These are phyloP conservation scores for Ips typographus DNA, from an alignment of 1,140 invertebrate genomes.

Conservation along the genomic window DNA sequence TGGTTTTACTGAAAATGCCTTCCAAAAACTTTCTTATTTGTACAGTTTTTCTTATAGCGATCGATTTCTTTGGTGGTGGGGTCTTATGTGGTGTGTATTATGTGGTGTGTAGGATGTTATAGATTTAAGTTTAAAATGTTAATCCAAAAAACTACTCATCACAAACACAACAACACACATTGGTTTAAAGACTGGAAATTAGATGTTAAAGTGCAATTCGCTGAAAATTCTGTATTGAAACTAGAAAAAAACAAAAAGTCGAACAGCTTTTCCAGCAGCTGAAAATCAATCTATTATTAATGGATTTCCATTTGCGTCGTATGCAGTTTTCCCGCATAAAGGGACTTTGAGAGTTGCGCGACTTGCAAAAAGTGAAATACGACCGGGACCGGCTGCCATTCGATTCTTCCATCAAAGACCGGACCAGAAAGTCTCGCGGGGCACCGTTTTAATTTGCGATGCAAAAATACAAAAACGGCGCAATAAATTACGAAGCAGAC, in stretches of 20 bases:
- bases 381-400: conserved; percentile 10
- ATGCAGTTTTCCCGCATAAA: conserved; percentile 14
- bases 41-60: too few species aligned
- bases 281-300: conserved; percentile 17
- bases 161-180: too few species aligned
- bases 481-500: conserved; percentile 20
- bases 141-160: too few species aligned
- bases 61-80: too few species aligned
- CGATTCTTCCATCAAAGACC: conserved; percentile 16
- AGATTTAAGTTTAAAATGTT: too few species aligned
- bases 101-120: too few species aligned
- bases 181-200: too few species aligned
- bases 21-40: too few species aligned
- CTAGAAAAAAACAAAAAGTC: not conserved
- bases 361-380: conserved; percentile 15
- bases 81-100: too few species aligned
- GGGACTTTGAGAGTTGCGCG: conserved; percentile 7
- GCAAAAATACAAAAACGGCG: conserved; percentile 23
- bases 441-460: conserved; percentile 29
- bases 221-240: too few species aligned
- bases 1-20: too few species aligned
- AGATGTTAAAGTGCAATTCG: too few species aligned
- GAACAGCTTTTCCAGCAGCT: not conserved
- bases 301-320: conserved; percentile 18
- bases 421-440: conserved; percentile 7